A percentile compares a stretch with the other conserved stretches of the same genome.
phyloP scores from a whole-genome alignment of 2,797 vertebrate species.

The Mus spretus region DNA sequence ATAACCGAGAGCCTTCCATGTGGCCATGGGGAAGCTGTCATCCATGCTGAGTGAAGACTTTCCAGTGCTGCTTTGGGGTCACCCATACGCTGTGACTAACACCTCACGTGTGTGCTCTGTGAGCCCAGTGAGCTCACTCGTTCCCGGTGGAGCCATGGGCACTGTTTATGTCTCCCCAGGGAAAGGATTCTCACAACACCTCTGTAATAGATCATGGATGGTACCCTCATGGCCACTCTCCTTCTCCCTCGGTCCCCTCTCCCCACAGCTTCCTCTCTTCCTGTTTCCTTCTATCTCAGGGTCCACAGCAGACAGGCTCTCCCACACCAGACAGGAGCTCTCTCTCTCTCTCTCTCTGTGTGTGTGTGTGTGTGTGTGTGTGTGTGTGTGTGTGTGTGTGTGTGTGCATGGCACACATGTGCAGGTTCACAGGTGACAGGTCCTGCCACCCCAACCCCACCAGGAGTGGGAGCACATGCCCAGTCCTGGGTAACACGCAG shows the following conservation, averaged over 20 bases:
- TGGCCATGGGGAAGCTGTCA: no score
- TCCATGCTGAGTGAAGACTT: neutral
- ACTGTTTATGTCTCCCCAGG: neutral
- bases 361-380: neutral
- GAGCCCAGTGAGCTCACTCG: neutral
- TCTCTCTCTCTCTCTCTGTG: no score
- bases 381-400: no score
- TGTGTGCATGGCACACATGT: neutral
- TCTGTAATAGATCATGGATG: neutral
- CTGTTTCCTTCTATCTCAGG: neutral
- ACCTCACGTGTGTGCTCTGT: neutral
- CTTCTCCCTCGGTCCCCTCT: neutral
- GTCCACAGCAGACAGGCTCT: neutral
- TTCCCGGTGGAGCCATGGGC: neutral
- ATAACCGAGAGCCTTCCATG: neutral
- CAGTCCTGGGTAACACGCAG: neutral
- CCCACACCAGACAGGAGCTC: no score
- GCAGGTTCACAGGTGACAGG: neutral
- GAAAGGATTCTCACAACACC: neutral
- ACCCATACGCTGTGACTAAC: neutral
- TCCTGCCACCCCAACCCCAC: neutral
- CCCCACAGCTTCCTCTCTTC: neutral
- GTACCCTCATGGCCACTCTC: neutral
- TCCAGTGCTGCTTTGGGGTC: neutral
- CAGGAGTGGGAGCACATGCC: accelerated